Percentiles rank a stretch among this genome's conserved stretches.
phyloP scores from a whole-genome alignment of 2,113 vertebrate species.

The Pogona vitticeps region DNA sequence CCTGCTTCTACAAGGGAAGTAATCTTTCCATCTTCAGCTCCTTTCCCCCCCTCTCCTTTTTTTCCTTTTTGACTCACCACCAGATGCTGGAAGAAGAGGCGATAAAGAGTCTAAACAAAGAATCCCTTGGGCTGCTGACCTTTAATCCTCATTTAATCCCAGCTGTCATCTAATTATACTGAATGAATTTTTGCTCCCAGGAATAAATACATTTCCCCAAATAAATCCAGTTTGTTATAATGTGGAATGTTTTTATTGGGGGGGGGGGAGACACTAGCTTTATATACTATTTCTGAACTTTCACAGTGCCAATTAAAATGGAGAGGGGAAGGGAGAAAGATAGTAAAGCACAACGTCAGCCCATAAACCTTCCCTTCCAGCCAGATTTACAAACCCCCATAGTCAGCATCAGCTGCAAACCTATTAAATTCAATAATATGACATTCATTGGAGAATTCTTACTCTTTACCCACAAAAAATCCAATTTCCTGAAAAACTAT shows the following conservation, averaged over 20 bases:
- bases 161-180: conserved; percentile 54
- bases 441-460: conserved; percentile 42
- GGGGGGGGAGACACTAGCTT: conserved; percentile 32
- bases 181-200: conserved; percentile 25
- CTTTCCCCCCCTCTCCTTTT: conserved; percentile 38
- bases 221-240: conserved; percentile 46
- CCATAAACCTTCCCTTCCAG: background rate
- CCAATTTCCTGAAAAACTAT: conserved; percentile 56
- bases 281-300: conserved; percentile 28
- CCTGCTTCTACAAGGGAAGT: background rate
- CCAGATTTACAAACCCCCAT: background rate
- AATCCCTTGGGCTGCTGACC: conserved; percentile 21
- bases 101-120: conserved; percentile 39
- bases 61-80: too few relatives aligned
- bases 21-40: background rate
- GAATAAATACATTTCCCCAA: conserved; percentile 46
- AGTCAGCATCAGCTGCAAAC: conserved; percentile 52
- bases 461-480: conserved; percentile 58
- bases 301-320: conserved; percentile 64
- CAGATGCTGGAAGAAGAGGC: conserved; percentile 22
- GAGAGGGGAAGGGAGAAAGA: conserved; percentile 46
- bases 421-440: conserved; percentile 59
- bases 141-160: conserved; percentile 45
- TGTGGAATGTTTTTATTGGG: conserved; percentile 31
- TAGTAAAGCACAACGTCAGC: conserved; percentile 38